Conservation (phyloP, 2,113 vertebrate species). For the Ptyas mucosa region DNA sequence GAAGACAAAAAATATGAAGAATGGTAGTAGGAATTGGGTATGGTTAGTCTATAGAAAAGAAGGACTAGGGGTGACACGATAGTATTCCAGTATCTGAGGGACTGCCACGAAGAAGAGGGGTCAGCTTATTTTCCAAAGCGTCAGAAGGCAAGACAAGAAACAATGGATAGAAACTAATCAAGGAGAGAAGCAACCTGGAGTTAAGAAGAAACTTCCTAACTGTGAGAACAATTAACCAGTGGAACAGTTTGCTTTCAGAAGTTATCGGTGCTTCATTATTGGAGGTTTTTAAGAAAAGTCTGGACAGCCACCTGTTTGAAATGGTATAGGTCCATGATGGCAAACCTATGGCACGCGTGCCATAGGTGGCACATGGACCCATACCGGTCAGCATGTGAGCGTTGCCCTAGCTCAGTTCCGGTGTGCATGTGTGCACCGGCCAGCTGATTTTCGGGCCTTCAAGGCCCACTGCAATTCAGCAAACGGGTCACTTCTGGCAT, state of each 20-base stretch:
- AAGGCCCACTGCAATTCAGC: too few relatives aligned
- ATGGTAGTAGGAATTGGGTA: neutral
- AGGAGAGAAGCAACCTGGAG: neutral
- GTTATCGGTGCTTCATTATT: neutral
- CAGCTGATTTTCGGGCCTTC: too few relatives aligned
- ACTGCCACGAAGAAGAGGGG: neutral
- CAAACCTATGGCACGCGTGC: too few relatives aligned
- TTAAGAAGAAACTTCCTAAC: neutral
- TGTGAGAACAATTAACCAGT: neutral
- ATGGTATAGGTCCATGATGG: neutral
- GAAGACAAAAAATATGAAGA: neutral
- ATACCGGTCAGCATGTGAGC: too few relatives aligned
- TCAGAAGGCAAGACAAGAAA: neutral
- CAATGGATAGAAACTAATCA: neutral
- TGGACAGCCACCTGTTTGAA: neutral
- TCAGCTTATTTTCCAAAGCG: neutral
- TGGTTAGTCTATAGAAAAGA: neutral
- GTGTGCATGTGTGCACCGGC: too few relatives aligned
- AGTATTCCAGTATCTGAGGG: neutral
- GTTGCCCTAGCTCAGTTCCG: too few relatives aligned
- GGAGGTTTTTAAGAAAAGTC: neutral
- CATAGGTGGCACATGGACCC: too few relatives aligned
- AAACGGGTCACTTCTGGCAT: too few relatives aligned
- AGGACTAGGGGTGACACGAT: neutral
- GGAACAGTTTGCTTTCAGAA: neutral